A percentile compares a stretch with the other conserved stretches of the same genome.
phyloP scores from a whole-genome alignment of 2,888 invertebrate species.

The Caenorhabditis sulstoni region DNA sequence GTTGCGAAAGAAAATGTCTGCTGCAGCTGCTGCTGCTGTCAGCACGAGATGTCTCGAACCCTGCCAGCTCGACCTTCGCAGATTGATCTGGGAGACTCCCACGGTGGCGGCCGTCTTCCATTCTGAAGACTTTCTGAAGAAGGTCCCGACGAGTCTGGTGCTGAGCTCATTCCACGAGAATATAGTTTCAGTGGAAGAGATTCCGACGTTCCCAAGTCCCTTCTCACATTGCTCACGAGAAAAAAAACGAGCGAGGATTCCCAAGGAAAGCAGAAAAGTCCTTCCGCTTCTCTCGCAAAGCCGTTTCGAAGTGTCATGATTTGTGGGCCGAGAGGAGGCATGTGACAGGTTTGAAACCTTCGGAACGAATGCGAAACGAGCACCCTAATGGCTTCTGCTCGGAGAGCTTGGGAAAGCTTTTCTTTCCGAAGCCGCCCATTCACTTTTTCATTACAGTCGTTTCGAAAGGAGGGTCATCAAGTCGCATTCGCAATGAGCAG shows the following conservation, averaged over 20 bases:
- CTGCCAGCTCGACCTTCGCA: no score
- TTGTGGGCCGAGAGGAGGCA: slow-evolving; percentile 38
- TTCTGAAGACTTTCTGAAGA: no score
- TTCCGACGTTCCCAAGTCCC: no score
- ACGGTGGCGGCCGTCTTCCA: no score
- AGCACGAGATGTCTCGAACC: no score
- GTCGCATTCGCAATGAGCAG: slow-evolving; percentile 14
- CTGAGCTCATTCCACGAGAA: no score
- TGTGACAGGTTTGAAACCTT: slow-evolving; percentile 56
- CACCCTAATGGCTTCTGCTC: slow-evolving; percentile 12
- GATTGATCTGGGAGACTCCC: no score
- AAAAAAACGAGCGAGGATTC: background rate
- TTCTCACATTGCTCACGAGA: no score
- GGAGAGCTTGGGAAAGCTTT: slow-evolving; percentile 1
- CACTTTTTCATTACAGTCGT: slow-evolving; percentile 33
- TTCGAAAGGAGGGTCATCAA: slow-evolving; percentile 13
- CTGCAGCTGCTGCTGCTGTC: no score
- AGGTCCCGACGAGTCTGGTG: no score
- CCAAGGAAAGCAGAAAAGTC: background rate
- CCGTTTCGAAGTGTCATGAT: slow-evolving; percentile 34
- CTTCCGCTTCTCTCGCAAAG: background rate
- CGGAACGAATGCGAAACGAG: slow-evolving; percentile 36
- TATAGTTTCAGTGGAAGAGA: no score
- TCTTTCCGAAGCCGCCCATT: background rate
- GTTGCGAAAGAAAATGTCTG: no score